phyloP scores from a whole-genome alignment of 1,140 invertebrate genomes.

The Drosophila funebris region DNA sequence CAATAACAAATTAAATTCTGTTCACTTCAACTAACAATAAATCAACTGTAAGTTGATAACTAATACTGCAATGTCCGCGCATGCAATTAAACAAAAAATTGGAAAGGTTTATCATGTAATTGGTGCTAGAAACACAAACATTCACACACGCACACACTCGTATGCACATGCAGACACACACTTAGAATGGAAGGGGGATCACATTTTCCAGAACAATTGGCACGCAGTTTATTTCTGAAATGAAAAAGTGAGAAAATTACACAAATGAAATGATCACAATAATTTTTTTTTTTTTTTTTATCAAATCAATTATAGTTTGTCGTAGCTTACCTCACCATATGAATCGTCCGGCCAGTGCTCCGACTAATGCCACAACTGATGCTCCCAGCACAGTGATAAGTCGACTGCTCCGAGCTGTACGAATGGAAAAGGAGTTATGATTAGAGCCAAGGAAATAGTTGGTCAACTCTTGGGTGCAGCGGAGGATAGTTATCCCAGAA shows the following conservation, averaged over 20 bases:
- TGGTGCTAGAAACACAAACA: conserved; percentile 35
- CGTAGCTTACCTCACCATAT: conserved; percentile 70
- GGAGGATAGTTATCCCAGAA: background rate
- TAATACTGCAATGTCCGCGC: conserved; percentile 73
- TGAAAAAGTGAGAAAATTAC: background rate
- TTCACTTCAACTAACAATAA: conserved; percentile 51
- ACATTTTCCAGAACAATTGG: conserved; percentile 52
- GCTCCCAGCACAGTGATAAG: conserved; percentile 54
- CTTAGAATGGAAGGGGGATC: conserved; percentile 46
- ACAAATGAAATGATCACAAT: background rate
- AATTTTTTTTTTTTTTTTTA: conserved; percentile 8
- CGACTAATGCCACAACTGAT: conserved; percentile 52
- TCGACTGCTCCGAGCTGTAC: conserved; percentile 15
- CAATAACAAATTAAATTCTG: conserved; percentile 62
- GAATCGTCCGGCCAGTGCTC: conserved; percentile 48
- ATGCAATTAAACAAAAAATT: conserved; percentile 39
- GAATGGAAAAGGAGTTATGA: background rate
- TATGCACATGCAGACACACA: conserved; percentile 6
- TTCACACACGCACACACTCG: conserved; percentile 3
- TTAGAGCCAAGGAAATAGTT: background rate
- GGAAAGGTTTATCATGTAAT: conserved; percentile 30
- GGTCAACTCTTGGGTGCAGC: background rate
- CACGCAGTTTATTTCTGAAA: conserved; percentile 46
- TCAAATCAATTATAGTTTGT: background rate
- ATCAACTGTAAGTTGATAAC: conserved; percentile 46